A percentile compares a stretch with the other conserved stretches of the same genome.
phyloP scores from a whole-genome alignment of 2,888 invertebrate genomes.

The Drosophila pseudotalamancana region DNA sequence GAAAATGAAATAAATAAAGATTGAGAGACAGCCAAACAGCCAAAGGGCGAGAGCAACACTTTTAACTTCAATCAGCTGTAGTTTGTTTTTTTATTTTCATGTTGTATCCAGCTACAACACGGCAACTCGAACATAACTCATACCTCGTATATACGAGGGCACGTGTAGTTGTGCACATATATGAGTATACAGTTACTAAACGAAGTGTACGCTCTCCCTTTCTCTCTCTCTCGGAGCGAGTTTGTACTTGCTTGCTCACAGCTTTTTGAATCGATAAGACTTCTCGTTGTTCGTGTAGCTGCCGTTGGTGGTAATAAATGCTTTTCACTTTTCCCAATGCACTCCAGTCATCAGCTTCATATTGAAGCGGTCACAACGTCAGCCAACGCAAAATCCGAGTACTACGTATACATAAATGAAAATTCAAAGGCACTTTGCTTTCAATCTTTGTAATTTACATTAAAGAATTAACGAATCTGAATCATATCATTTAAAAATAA shows the following conservation, averaged over 20 bases:
- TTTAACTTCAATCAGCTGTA: conserved; percentile 73
- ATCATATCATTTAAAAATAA: conserved; percentile 24
- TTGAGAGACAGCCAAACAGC: not conserved
- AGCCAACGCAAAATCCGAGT: conserved; percentile 45
- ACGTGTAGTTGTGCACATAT: not conserved
- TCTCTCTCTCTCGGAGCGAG: conserved; percentile 41
- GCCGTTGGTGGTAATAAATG: conserved; percentile 79
- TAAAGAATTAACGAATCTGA: conserved; percentile 23
- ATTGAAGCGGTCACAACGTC: conserved; percentile 77
- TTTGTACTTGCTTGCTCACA: conserved; percentile 43
- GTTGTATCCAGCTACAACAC: conserved; percentile 30
- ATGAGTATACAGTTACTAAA: conserved; percentile 12
- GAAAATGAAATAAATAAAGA: conserved; percentile 6
- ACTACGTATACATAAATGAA: conserved; percentile 30
- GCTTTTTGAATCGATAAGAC: conserved; percentile 80
- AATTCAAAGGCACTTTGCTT: conserved; percentile 46
- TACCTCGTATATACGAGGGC: conserved; percentile 13
- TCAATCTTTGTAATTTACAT: conserved; percentile 39
- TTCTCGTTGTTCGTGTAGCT: conserved; percentile 47
- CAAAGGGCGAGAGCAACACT: conserved; percentile 13
- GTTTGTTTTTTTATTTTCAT: conserved; percentile 77
- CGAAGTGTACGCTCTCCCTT: conserved; percentile 34
- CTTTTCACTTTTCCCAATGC: conserved; percentile 83
- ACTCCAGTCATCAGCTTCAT: conserved; percentile 83
- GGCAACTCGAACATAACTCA: conserved; percentile 35